Evolutionary conservation across 2,888 invertebrate genomes (phyloP).

Genomic region (Agrotis exclamationis): DNA sequence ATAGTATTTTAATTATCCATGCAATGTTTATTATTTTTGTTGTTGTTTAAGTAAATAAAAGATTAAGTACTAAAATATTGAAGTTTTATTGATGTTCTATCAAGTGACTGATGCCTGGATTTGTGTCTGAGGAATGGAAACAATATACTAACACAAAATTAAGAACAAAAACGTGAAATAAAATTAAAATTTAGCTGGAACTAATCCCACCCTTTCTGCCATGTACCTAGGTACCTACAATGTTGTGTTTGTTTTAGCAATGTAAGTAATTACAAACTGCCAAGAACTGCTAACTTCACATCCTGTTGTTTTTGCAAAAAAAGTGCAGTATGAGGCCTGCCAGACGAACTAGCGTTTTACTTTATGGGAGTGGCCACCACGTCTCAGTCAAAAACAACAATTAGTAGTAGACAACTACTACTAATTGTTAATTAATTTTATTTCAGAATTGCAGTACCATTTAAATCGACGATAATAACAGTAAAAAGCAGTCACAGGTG

Average conservation of each 20-base stretch:
- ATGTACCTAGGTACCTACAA: neutral
- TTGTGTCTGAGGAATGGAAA: no score
- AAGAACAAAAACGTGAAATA: no score
- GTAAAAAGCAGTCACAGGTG: no score
- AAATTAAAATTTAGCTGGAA: neutral
- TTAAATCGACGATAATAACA: no score
- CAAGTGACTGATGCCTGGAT: no score
- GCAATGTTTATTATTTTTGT: slow-evolving; percentile 65
- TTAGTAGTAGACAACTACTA: no score
- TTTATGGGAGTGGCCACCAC: no score
- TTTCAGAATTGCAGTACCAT: no score
- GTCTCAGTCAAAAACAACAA: no score
- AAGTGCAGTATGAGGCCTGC: neutral
- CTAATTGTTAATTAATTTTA: no score
- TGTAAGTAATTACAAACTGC: neutral
- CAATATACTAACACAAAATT: no score
- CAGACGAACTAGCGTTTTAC: neutral
- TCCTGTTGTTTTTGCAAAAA: neutral
- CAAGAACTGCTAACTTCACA: slow-evolving; percentile 11
- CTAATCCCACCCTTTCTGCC: neutral
- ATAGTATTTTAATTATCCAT: slow-evolving; percentile 42
- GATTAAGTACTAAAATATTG: slow-evolving; percentile 43
- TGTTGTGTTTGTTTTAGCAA: neutral
- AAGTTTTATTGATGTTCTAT: slow-evolving; percentile 37
- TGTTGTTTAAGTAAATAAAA: slow-evolving; percentile 65